These are phyloP conservation scores for Serinus canaria DNA, from an alignment of 2,113 vertebrate species.

Conservation along the genomic window DNA sequence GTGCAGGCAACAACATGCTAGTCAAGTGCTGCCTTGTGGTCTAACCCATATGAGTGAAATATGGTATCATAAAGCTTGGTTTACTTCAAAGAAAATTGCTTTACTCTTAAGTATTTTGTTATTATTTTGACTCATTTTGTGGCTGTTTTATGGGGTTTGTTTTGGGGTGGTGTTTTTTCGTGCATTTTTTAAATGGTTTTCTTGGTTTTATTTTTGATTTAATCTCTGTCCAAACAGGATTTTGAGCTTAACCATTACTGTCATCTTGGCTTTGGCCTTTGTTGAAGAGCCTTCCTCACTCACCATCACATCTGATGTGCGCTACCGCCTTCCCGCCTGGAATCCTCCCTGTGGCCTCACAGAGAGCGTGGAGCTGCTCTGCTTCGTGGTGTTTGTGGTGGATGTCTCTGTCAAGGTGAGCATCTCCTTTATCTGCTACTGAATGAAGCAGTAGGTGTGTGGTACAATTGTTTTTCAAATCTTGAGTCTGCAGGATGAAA, in stretches of 20 bases:
- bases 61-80: background rate
- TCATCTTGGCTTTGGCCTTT: constrained; percentile 87
- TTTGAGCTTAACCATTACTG: constrained; percentile 78
- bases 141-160: rapidly evolving
- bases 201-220: background rate
- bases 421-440: rapidly evolving
- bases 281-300: constrained; percentile 89
- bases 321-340: constrained; percentile 75
- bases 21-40: background rate
- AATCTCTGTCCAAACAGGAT: constrained; percentile 60
- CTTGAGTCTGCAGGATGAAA: background rate
- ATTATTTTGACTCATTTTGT: background rate
- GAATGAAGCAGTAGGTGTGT: too few relatives aligned
- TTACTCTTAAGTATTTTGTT: background rate
- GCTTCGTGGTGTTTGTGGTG: constrained; percentile 78
- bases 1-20: background rate
- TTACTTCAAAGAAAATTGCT: background rate
- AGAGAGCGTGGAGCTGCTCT: constrained; percentile 82
- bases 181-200: background rate
- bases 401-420: constrained; percentile 88
- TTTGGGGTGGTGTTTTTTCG: background rate
- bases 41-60: background rate
- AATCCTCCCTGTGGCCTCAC: constrained; percentile 87
- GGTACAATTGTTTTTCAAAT: background rate
- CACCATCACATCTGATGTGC: constrained; percentile 81